Evolutionary conservation across 2,113 vertebrate genomes (phyloP), one percentile per base, ranked within the genome.

Genomic region (Lampris megalopsis): DNA sequence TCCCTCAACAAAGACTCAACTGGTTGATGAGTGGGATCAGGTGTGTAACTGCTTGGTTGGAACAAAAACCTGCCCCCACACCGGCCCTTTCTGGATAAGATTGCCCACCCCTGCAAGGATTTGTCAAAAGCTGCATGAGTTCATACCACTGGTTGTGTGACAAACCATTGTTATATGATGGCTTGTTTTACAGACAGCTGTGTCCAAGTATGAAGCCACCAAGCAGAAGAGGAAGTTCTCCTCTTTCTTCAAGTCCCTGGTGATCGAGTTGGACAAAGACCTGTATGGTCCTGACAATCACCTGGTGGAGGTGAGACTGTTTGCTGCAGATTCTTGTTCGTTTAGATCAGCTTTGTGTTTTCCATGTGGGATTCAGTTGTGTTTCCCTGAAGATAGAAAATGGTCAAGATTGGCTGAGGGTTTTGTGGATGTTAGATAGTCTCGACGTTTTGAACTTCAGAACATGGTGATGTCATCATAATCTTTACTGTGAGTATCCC

Each of bases 171-270:
- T 24, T 24, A 24, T 24, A 73, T 1, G 3, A 6, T 24, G 4
- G 10, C 69, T 84, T 90, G 56, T 86, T 74, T 91, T 93, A 63
- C 94, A 99, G 98, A 96, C 97, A 54, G 97, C 97, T 71, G 94
- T 99, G 83, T 99, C 98, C 81, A 99, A 99, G 91, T 99, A 99
- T 36, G 98, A 99, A 93, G 97, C 98, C 86, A 98, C 98, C 79
- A 99, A 99, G 89, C 98, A 99, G 94, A 99, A 99, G 86, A 96
- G 98, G 82, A 99, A 99, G 81, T 99, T 99, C 78, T 99, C 98
- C n/a, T 99, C 98, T 71, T 99, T 99, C 94, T 99, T 99, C 93
- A 99, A 99, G 88, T 99, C 97, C 75, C 94, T 99, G 88, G 98
- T 99, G 90, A 99, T 99, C 7, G 98, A 99, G 84, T 91, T 99